These are phyloP conservation scores for Aurelia aurita complex sp. Pacific DNA, from an alignment of 30 jellyfish, hydroid and myxozoan species.

Conservation along the genomic window DNA sequence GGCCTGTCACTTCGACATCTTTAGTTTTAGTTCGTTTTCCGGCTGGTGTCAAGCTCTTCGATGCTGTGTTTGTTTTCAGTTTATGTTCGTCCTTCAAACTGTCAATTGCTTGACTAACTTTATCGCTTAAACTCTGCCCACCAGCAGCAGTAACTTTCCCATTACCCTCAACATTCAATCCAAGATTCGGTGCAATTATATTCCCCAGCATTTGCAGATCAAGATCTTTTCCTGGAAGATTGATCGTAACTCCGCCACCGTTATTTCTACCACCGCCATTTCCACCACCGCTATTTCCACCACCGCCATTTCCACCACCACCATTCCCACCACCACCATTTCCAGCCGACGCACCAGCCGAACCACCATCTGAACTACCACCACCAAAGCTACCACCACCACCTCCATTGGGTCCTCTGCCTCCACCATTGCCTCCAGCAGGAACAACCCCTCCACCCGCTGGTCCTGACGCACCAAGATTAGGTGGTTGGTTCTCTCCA, in stretches of 20 bases:
- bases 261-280: slow-evolving; percentile 11
- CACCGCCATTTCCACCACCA: slow-evolving; percentile 17
- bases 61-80: slow-evolving; percentile 42
- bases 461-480: slow-evolving; percentile 17
- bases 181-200: slow-evolving; percentile 42
- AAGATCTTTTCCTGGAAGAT: slow-evolving; percentile 21
- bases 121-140: slow-evolving; percentile 36
- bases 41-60: slow-evolving; percentile 54
- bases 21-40: background rate
- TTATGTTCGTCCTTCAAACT: slow-evolving; percentile 31
- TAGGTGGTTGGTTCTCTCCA: slow-evolving; percentile 42
- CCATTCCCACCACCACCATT: slow-evolving; percentile 19
- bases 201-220: slow-evolving; percentile 50
- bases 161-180: slow-evolving; percentile 48
- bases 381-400: slow-evolving; percentile 36
- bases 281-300: slow-evolving; percentile 4
- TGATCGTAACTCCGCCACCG: slow-evolving; percentile 26
- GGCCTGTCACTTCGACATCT: background rate
- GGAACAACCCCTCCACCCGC: slow-evolving; percentile 37
- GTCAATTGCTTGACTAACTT: slow-evolving; percentile 42
- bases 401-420: slow-evolving; percentile 15
- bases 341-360: background rate
- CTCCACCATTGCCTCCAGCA: slow-evolving; percentile 28
- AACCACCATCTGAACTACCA: slow-evolving; percentile 13
- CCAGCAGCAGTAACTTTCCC: slow-evolving; percentile 27